A percentile compares a stretch with the other conserved stretches of the same genome.
Conservation (phyloP, 2,888 invertebrate genomes). For the Drosophila melanocephala region DNA sequence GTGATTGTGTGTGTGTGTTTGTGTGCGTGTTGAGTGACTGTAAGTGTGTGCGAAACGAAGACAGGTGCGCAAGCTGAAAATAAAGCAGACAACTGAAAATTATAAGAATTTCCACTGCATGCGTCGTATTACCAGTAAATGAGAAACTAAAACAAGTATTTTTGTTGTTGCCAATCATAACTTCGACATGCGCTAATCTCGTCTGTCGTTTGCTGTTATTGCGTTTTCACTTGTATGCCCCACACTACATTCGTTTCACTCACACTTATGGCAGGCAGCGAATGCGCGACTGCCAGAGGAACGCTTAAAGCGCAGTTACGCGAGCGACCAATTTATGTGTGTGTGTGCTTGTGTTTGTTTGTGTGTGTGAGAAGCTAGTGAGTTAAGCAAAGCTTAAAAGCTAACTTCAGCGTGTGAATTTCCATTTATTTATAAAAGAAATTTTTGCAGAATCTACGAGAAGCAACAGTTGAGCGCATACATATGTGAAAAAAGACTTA, state of each 20-base stretch:
- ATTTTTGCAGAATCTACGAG: constrained; percentile 63
- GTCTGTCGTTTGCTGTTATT: constrained; percentile 50
- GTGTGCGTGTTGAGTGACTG: constrained; percentile 21
- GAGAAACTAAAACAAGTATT: constrained; percentile 28
- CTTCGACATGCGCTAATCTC: constrained; percentile 59
- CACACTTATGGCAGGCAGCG: constrained; percentile 38
- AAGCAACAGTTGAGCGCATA: constrained; percentile 31
- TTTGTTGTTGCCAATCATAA: constrained; percentile 54
- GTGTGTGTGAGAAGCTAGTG: constrained; percentile 33
- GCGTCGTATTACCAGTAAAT: constrained; percentile 14
- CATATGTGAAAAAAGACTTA: constrained; percentile 19
- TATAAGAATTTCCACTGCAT: constrained; percentile 18
- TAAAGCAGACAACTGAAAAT: constrained; percentile 38
- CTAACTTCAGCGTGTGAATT: constrained; percentile 70
- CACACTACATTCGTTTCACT: constrained; percentile 63
- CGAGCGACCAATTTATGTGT: constrained; percentile 42
- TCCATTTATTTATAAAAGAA: constrained; percentile 50
- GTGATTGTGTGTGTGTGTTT: constrained; percentile 10
- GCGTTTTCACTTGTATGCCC: constrained; percentile 69
- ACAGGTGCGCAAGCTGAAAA: constrained; percentile 44
- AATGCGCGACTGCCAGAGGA: constrained; percentile 33
- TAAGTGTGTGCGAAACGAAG: constrained; percentile 55
- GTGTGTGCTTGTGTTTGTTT: constrained; percentile 38
- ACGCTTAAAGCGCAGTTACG: constrained; percentile 71
- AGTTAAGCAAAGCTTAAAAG: constrained; percentile 56